A percentile compares a stretch with the other conserved stretches of the same genome.
Evolutionary conservation across 1,140 invertebrate species (phyloP).

Genomic region (Drosophila ercepeae): DNA sequence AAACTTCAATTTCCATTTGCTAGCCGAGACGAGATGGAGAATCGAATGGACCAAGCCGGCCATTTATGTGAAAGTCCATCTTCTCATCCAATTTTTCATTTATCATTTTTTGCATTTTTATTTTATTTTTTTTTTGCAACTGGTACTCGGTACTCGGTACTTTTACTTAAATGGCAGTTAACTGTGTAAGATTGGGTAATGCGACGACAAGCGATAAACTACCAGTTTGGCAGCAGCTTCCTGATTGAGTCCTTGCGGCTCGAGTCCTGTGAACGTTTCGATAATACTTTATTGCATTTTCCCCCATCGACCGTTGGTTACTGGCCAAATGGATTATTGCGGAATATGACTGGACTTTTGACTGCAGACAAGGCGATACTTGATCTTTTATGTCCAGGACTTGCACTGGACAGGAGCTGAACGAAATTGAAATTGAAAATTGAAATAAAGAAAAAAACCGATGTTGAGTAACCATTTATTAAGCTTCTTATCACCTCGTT

Average conservation of each 20-base stretch:
- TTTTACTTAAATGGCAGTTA: conserved; percentile 46
- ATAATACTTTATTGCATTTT: conserved; percentile 69
- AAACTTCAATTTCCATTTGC: conserved; percentile 79
- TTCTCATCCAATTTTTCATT: conserved; percentile 40
- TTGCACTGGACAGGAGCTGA: not conserved
- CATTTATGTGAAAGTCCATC: conserved; percentile 56
- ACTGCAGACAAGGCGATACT: conserved; percentile 8
- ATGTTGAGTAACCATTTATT: not conserved
- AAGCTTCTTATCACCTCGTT: not conserved
- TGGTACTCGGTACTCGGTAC: not conserved
- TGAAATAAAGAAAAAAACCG: no score
- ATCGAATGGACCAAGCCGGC: conserved; percentile 8
- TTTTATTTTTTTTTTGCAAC: conserved; percentile 2
- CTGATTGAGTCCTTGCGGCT: conserved; percentile 50
- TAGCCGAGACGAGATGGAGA: conserved; percentile 19
- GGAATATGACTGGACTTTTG: not conserved
- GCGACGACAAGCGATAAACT: conserved; percentile 31
- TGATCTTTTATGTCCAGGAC: conserved; percentile 7
- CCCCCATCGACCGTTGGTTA: conserved; percentile 1
- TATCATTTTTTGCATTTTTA: conserved; percentile 10
- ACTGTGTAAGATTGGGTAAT: conserved; percentile 61
- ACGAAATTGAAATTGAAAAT: not conserved
- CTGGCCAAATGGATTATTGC: conserved; percentile 36
- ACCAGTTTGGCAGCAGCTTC: conserved; percentile 18
- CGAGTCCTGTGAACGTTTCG: conserved; percentile 23